Evolutionary conservation across 35 echinoderm and acorn worm genomes (phyloP), one percentile per base, ranked within the genome.

Genomic region (Ptychodera flava): DNA sequence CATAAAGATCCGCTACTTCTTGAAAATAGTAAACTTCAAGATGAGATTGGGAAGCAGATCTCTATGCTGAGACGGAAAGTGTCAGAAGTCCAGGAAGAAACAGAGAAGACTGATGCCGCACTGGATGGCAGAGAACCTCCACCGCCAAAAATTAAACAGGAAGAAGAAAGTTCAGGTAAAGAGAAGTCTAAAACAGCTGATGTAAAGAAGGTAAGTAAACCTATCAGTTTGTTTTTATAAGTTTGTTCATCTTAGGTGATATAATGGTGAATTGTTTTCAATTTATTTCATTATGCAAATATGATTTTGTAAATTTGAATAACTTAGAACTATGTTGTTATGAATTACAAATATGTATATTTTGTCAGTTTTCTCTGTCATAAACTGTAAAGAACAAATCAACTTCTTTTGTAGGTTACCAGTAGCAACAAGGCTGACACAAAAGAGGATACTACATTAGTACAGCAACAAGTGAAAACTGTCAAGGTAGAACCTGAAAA

Each of bases 21-120:
- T 78, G 88, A 99, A 86, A 99, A 94, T 76, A 90, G 33, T 36
- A 78, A 88, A 52, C 85, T 88, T 22, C 96, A 99, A 85, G 90
- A 99, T 79, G 85, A 94, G 80, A 94, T 99, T 78, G 16, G 35
- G 0, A 85, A 83, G 79, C 92, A 99, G 82, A 91, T 99, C 31
- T 87, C 84, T 76, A 33, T 76, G 16, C 88, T 99, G 10, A 83
- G 88, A 33, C 81, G 53, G 16, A 91, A 91, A 30, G 92, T 88
- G 35, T 35, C 91, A 16, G 94, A 95, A 36, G 88, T 78, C 33
- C 79, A 88, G 53, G 85, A 88, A 27, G 76, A 84, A 76, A 37
- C 84, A 30, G 36, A 86, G 64, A 37, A 78, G 36, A 77, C 82
- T 35, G 81, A 90, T 79, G 29, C 38, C 2, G 52, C 79, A 28